Conservation (phyloP, 2,888 invertebrate species). For the Frankliniella intonsa region DNA sequence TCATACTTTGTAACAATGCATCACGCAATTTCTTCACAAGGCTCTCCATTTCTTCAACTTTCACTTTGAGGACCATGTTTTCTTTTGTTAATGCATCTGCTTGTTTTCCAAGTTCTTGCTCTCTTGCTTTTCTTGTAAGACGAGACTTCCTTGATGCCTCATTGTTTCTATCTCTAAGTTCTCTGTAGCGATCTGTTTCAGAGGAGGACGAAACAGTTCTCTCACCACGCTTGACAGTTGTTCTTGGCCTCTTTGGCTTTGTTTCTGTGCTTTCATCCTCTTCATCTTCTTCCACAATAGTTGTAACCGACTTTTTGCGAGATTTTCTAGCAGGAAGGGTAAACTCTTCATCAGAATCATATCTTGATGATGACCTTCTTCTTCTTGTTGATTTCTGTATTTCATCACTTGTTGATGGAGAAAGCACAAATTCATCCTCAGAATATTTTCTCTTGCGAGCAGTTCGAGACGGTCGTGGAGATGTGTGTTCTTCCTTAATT, state of each 20-base stretch:
- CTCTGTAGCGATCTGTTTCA: conserved; percentile 53
- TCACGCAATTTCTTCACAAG: conserved; percentile 61
- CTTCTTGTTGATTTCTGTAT: neutral
- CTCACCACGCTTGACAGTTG: neutral
- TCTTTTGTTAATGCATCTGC: conserved; percentile 56
- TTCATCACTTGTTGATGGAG: neutral
- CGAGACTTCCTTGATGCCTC: conserved; percentile 71
- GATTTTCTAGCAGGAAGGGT: conserved; percentile 1
- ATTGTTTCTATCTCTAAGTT: conserved; percentile 70
- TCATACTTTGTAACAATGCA: conserved; percentile 60
- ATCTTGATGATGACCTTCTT: neutral
- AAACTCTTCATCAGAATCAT: conserved; percentile 20
- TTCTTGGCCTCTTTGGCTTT: neutral
- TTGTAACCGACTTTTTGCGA: conserved; percentile 21
- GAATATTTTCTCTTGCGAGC: conserved; percentile 6
- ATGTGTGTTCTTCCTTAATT: neutral
- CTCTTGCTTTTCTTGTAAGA: conserved; percentile 62
- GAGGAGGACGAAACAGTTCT: conserved; percentile 29
- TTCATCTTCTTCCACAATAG: neutral
- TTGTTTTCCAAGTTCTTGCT: conserved; percentile 53
- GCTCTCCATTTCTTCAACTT: conserved; percentile 63
- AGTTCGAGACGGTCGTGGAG: neutral
- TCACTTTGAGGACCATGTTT: conserved; percentile 60
- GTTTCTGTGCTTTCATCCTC: neutral
- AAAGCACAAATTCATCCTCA: neutral